Evolutionary conservation across 1,140 invertebrate genomes (phyloP), one percentile per base, ranked within the genome.

Genomic region (Drosophila hydei): DNA sequence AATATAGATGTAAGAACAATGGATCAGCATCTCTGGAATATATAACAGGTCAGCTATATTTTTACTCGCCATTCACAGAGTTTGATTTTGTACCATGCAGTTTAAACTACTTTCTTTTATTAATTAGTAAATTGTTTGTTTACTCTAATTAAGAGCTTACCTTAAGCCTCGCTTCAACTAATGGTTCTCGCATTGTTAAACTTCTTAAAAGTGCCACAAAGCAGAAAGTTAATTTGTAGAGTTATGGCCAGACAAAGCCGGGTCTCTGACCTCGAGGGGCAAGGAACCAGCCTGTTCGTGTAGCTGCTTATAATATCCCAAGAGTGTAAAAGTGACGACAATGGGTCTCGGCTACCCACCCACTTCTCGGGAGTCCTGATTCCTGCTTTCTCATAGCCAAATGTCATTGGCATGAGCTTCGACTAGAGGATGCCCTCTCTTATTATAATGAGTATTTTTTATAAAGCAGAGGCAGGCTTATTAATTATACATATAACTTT

Each of bases 401-500:
- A 42, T 56, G 38, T 18, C 38, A 25, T 21, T 16, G 50, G 2
- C 51, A 21, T 42, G 1, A 42, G 36, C 7, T 25, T 42, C 19
- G 38, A 40, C 36, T 40, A 11, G 38, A 2, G 5, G 5, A 33
- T 43, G 42, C 18, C 47, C 23, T 18, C 19, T n/a, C 19, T 33
- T 4, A 11, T 16, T 18, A 52, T 51, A 54, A 47, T 38, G 27
- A 45, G 18, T 45, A 42, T 56, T 56, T 12, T n/a, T 45, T 36
- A 12, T 14, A 19, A 48, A 14, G 16, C 23, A 42, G 11, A 58
- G 43, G 16, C 21, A 12, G 30, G 16, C 30, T 16, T 27, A 42
- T 42, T 70, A 64, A 70, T 56, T 70, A 47, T 56, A 7, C 23
- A 27, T 16, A 43, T 2, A 14, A 5, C 14, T 25, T 42, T 54